phyloP scores from a whole-genome alignment of 2,113 vertebrate genomes.

The Lasiurus cinereus region DNA sequence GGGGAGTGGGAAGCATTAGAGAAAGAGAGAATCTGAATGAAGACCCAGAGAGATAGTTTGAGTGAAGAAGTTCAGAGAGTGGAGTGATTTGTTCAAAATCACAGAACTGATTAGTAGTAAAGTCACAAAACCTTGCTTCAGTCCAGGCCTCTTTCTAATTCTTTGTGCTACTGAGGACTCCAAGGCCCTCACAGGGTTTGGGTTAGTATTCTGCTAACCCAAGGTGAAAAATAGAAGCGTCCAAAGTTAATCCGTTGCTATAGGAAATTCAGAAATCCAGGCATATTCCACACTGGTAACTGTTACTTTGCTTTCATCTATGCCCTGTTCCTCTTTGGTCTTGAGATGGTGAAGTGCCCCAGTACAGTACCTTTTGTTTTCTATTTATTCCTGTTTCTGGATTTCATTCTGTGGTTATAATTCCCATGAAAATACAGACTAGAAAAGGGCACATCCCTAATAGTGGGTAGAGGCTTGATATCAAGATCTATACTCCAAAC shows the following conservation, averaged over 20 bases:
- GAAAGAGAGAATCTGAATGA: not conserved
- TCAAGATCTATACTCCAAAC: not conserved
- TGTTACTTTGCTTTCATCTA: not conserved
- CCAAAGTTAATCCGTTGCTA: not conserved
- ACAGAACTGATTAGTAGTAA: not conserved
- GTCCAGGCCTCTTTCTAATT: not conserved
- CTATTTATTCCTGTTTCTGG: not conserved
- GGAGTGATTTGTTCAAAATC: not conserved
- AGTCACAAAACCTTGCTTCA: not conserved
- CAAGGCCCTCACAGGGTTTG: not conserved
- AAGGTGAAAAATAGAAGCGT: not conserved
- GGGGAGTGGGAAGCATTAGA: rapidly evolving
- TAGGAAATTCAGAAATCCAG: not conserved
- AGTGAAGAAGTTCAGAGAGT: not conserved
- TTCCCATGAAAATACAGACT: not conserved
- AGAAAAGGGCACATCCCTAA: not conserved
- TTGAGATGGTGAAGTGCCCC: not conserved
- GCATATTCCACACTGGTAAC: not conserved
- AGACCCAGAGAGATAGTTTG: not conserved
- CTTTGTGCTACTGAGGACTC: not conserved
- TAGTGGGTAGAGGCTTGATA: not conserved
- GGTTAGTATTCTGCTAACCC: not conserved
- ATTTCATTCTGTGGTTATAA: not conserved
- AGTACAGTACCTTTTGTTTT: not conserved
- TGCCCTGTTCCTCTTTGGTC: not conserved